A percentile compares a stretch with the other conserved stretches of the same genome.
phyloP scores from a whole-genome alignment of 2,113 vertebrate species.

The Brachionichthys hirsutus region DNA sequence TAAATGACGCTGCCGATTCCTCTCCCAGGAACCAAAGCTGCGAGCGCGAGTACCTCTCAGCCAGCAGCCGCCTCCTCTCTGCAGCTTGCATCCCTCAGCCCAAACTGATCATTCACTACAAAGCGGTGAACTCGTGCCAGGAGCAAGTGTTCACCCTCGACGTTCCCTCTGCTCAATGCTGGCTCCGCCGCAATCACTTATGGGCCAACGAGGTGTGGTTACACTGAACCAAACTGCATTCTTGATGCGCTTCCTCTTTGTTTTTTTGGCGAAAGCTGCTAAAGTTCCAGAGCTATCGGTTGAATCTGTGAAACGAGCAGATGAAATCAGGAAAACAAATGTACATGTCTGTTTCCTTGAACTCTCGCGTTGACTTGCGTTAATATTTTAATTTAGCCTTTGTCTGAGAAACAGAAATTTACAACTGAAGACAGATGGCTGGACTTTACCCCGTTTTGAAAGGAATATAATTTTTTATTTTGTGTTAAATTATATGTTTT shows the following conservation, averaged over 20 bases:
- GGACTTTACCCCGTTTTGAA: neutral
- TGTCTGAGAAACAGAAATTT: slow-evolving; percentile 6
- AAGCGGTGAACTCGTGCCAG: slow-evolving; percentile 79
- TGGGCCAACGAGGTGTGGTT: slow-evolving; percentile 89
- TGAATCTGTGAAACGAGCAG: too few species aligned
- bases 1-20: neutral
- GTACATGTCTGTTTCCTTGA: neutral
- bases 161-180: slow-evolving; percentile 79
- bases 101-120: slow-evolving; percentile 84
- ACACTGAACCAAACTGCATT: neutral
- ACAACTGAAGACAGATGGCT: slow-evolving; percentile 10
- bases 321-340: slow-evolving; percentile 26
- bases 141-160: slow-evolving; percentile 89
- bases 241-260: neutral
- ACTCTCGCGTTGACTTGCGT: neutral
- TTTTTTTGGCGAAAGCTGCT: neutral
- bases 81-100: slow-evolving; percentile 84
- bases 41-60: slow-evolving; percentile 80
- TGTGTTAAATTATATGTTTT: neutral
- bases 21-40: slow-evolving; percentile 52
- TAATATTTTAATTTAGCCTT: slow-evolving; percentile 6
- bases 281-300: neutral
- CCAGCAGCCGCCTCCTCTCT: slow-evolving; percentile 81
- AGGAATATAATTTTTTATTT: slow-evolving; percentile 6
- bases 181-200: slow-evolving; percentile 86